Evolutionary conservation across 2,113 vertebrate genomes (phyloP).

Genomic region (Sinocyclocheilus maitianheensis): DNA sequence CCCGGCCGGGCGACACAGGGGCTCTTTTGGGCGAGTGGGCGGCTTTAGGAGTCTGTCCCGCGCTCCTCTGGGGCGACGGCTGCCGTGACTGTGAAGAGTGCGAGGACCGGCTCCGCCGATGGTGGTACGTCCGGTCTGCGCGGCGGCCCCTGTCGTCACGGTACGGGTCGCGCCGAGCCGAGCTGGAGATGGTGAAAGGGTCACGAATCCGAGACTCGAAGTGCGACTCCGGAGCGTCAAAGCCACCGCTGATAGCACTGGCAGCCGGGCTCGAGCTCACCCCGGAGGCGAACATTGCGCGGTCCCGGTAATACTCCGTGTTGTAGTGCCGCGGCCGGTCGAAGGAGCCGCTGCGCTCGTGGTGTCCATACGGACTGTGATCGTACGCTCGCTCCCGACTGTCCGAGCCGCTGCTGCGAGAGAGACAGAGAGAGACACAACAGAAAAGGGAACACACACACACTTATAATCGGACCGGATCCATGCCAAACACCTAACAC

Average conservation of each 20-base stretch:
- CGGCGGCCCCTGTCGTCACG: conserved; percentile 89
- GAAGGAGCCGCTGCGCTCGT: conserved; percentile 92
- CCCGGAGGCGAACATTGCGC: conserved; percentile 81
- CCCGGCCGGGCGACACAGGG: conserved; percentile 72
- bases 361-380: conserved; percentile 99
- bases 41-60: conserved; percentile 87
- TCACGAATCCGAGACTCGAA: conserved; percentile 93
- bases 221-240: conserved; percentile 92
- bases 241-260: conserved; percentile 78
- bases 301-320: conserved; percentile 96
- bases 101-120: conserved; percentile 91
- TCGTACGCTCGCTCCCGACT: conserved; percentile 98
- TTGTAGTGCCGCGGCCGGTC: conserved; percentile 97
- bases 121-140: conserved; percentile 92
- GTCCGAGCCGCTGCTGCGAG: conserved; percentile 89
- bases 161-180: conserved; percentile 94
- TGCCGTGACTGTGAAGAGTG: conserved; percentile 99
- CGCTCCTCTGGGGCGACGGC: conserved; percentile 90
- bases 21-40: conserved; percentile 88
- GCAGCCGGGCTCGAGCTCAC: conserved; percentile 67
- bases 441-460: conserved; percentile 67
- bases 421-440: conserved; percentile 66
- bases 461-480: background rate
- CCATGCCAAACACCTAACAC: background rate
- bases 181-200: conserved; percentile 91